A percentile compares a stretch with the other conserved stretches of the same genome.
Evolutionary conservation across 2,797 vertebrate species (phyloP).

Genomic region (Poeciliopsis paucimaculata): DNA sequence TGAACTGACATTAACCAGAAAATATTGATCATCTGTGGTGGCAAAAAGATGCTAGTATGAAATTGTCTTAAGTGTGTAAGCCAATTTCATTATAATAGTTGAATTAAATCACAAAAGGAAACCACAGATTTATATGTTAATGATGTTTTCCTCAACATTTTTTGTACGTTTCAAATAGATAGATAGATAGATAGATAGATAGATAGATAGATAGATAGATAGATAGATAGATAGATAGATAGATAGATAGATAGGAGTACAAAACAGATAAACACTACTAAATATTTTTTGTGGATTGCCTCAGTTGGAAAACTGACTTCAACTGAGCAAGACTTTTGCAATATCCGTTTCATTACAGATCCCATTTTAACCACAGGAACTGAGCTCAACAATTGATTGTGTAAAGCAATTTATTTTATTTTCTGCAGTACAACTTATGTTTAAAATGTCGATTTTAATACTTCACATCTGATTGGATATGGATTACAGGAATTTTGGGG

Average conservation of each 20-base stretch:
- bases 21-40: constrained; percentile 33
- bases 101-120: constrained; percentile 25
- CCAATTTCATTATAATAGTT: constrained; percentile 20
- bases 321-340: constrained; percentile 1
- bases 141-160: not conserved
- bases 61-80: not conserved
- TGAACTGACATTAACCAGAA: constrained; percentile 16
- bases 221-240: too few relatives aligned
- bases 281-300: not conserved
- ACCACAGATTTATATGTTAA: constrained; percentile 9
- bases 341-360: not conserved
- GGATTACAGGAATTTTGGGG: not conserved
- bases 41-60: constrained; percentile 19
- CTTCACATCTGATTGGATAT: not conserved
- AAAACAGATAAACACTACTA: not conserved
- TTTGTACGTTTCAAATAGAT: constrained; percentile 4
- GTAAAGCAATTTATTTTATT: not conserved
- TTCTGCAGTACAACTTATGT: not conserved
- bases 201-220: too few relatives aligned
- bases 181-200: not conserved
- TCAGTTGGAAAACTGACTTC: constrained; percentile 7
- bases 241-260: not conserved
- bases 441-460: not conserved
- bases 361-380: constrained; percentile 7
- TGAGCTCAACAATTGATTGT: not conserved